Conservation (phyloP, 2,113 vertebrate species). For the Cheilinus undulatus region DNA sequence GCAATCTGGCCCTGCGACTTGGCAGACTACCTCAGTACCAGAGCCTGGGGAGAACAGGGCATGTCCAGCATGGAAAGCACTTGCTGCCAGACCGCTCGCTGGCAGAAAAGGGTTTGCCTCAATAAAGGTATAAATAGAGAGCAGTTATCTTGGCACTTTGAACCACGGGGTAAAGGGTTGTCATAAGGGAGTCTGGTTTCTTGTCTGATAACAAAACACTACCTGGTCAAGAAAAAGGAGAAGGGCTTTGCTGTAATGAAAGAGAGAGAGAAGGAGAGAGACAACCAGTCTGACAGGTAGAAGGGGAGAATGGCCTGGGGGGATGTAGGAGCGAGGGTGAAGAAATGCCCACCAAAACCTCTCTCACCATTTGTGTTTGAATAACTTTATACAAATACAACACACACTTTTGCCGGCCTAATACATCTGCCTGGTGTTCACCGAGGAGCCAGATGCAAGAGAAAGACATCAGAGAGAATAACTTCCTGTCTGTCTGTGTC, state of each 20-base stretch:
- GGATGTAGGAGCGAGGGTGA: not conserved
- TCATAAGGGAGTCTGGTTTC: conserved; percentile 66
- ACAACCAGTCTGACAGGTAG: conserved; percentile 70
- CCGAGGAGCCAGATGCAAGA: conserved; percentile 41
- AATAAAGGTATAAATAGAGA: conserved; percentile 74
- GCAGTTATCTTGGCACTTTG: conserved; percentile 76
- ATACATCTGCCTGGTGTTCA: conserved; percentile 18
- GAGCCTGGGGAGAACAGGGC: conserved; percentile 78
- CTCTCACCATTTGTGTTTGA: conserved; percentile 39
- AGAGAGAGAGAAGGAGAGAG: conserved; percentile 57
- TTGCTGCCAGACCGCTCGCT: conserved; percentile 71
- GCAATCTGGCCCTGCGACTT: conserved; percentile 77
- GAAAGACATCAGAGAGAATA: conserved; percentile 59
- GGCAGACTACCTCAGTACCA: conserved; percentile 74
- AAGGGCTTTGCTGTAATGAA: conserved; percentile 62
- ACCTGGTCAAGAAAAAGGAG: conserved; percentile 65
- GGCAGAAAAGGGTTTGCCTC: conserved; percentile 67
- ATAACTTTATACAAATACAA: conserved; percentile 31
- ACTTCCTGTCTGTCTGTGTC: conserved; percentile 66
- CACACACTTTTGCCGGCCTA: conserved; percentile 17
- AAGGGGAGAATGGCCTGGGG: conserved; percentile 30
- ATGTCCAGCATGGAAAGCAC: conserved; percentile 74
- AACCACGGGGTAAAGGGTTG: conserved; percentile 67
- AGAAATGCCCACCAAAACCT: conserved; percentile 29
- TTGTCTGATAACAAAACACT: conserved; percentile 71